phyloP scores from a whole-genome alignment of 2,888 invertebrate genomes.

The Entomobrya multifasciata region DNA sequence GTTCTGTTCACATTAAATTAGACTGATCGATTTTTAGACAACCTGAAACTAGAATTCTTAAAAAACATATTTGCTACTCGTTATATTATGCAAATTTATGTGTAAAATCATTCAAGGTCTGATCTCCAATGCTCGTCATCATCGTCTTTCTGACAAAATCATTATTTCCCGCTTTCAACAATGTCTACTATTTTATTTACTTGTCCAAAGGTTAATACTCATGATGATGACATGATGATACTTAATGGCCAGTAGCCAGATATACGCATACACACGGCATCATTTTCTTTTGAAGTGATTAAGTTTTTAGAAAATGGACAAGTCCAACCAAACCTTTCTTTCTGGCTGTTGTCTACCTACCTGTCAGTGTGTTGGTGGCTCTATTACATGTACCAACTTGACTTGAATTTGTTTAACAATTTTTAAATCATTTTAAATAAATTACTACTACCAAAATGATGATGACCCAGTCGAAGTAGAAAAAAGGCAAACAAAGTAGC shows the following conservation, averaged over 20 bases:
- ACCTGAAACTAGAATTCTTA: slow-evolving; percentile 25
- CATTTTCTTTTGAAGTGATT: slow-evolving; percentile 8
- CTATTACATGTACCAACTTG: slow-evolving; percentile 33
- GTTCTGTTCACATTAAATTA: slow-evolving; percentile 28
- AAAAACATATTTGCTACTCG: slow-evolving; percentile 10
- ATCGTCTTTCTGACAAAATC: neutral
- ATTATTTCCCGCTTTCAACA: slow-evolving; percentile 9
- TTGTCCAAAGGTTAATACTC: slow-evolving; percentile 25
- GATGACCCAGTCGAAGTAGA: neutral
- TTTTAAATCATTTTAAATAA: slow-evolving; percentile 5
- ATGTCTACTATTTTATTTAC: neutral
- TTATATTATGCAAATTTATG: slow-evolving; percentile 46
- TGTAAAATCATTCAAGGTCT: slow-evolving; percentile 46
- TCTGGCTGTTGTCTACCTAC: neutral
- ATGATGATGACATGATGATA: slow-evolving; percentile 2
- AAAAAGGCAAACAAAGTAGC: slow-evolving; percentile 48
- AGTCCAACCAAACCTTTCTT: neutral
- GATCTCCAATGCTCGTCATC: neutral
- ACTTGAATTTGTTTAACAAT: slow-evolving; percentile 46
- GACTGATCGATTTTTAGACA: slow-evolving; percentile 32
- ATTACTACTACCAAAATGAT: too few relatives aligned
- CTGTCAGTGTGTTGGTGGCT: slow-evolving; percentile 24
- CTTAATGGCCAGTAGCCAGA: neutral
- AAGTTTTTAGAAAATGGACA: neutral
- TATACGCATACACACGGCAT: neutral